Percentiles rank a stretch among this genome's conserved stretches.
Evolutionary conservation across 2,113 vertebrate genomes (phyloP).

Genomic region (Calonectris borealis): DNA sequence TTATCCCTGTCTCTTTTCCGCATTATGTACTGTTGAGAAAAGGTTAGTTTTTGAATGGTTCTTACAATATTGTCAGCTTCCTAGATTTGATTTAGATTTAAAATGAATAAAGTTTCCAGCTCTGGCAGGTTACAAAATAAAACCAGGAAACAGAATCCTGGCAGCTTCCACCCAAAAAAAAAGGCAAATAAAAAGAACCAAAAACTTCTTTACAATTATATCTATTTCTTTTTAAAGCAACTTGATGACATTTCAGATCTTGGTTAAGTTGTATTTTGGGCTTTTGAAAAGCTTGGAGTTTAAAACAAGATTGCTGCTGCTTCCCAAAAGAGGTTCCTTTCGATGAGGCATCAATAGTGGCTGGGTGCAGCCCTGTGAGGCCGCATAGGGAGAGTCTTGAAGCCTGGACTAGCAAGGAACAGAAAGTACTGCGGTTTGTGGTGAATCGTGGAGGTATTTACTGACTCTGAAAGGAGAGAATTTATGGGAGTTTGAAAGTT

Average conservation of each 20-base stretch:
- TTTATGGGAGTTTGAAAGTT: neutral
- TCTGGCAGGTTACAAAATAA: neutral
- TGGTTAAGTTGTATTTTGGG: neutral
- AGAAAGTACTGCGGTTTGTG: neutral
- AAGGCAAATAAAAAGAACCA: neutral
- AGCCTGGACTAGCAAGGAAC: neutral
- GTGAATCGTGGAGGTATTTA: neutral
- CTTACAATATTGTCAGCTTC: neutral
- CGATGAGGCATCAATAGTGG: neutral
- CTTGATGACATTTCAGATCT: neutral
- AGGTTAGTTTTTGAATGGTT: neutral
- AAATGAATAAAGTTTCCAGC: neutral
- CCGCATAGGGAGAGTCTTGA: neutral
- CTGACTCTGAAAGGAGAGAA: neutral
- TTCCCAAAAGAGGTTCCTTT: neutral
- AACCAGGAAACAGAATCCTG: neutral
- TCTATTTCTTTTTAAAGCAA: neutral
- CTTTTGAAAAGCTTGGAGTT: neutral
- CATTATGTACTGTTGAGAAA: neutral
- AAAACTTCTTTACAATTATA: neutral
- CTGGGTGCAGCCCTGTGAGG: neutral
- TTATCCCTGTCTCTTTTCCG: neutral
- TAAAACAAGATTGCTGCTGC: neutral
- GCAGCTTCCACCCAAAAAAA: neutral
- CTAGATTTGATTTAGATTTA: neutral